Evolutionary conservation across 2,888 invertebrate species (phyloP), one percentile per base, ranked within the genome.

Genomic region (Chymomyza caudatula): DNA sequence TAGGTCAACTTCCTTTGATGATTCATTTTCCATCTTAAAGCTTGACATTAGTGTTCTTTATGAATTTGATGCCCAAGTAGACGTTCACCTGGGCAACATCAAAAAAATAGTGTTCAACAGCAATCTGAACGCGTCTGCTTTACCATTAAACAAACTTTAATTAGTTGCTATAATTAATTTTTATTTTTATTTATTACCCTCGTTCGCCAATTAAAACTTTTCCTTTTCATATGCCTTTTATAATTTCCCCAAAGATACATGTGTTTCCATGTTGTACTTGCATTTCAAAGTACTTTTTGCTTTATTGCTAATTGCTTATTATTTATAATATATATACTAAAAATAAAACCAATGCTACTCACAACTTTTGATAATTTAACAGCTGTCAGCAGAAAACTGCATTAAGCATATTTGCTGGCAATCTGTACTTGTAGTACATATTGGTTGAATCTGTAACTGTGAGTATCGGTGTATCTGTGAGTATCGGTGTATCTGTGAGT

Each of bases 361-460:
- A 25, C 25, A 25, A 25, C 5, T 25, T 25, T 25, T 25, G 25
- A 25, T 11, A 37, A 37, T 37, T 37, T 37, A 13, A 37, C 29
- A 37, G 29, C 29, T 37, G 11, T 37, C 29, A 11, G 29, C 29
- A 37, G 25, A 37, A 37, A 37, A 8, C 11, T 6, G 29, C 29
- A 37, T 37, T 37, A 37, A 37, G 29, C 29, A 37, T 37, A 37
- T 6, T n/a, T 20, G 65, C 37, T 19, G 56, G 29, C 56, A 69
- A 74, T 74, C 73, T 73, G 69, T 73, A 67, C 69, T 67, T 73
- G 74, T 60, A 73, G 73, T 63, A 63, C 60, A 0, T 49, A 37
- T 2, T n/a, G n/a, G n/a, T n/a, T n/a, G n/a, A n/a, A n/a, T n/a
- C n/a, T n/a, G n/a, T n/a, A n/a, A n/a, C n/a, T n/a, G n/a, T n/a